Evolutionary conservation across 2,888 invertebrate species (phyloP), one percentile per base, ranked within the genome.

Genomic region (Biston stratarius): DNA sequence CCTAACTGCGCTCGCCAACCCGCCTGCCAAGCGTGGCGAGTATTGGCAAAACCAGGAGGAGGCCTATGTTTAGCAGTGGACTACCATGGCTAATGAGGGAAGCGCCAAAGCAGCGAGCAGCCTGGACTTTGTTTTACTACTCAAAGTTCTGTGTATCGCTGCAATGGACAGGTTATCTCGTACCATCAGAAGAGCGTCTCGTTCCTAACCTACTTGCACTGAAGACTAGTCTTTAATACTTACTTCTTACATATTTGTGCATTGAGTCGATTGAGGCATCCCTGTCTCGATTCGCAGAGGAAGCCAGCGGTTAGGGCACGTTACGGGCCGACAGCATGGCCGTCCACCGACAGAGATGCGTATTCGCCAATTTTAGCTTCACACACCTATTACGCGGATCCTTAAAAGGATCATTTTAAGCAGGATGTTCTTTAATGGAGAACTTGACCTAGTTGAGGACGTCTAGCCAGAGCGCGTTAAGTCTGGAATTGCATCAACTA

Each of bases 361-460:
- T 14, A 24, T 60, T 64, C 57, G 52, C 61, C 61, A 61, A 58
- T 67, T 67, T 61, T 59, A 66, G 47, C 52, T 67, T 62, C 61
- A 62, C 66, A 61, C 67, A 59, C 44, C 58, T 62, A 61, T 67
- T 67, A 53, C n/a, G 52, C 14, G 24, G 40, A n/a, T 67, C 66
- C 24, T 61, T 58, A 48, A 55, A 64, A 59, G 42, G 44, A 36
- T 36, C 36, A 24, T 40, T 51, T 14, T 66, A 66, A 67, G 44
- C 15, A 59, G 67, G 67, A 67, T 62, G 53, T 53, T n/a, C n/a
- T 47, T 51, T 48, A 42, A 56, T 47, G 38, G 42, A 36, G 67
- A 67, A 67, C 67, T 67, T 67, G 67, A 62, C 67, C 67, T 52
- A 67, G 52, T 57, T 61, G 15, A 44, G 12, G 12, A 36, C n/a